Evolutionary conservation across 2,888 invertebrate species (phyloP).

Genomic region (Platycnemis pennipes): DNA sequence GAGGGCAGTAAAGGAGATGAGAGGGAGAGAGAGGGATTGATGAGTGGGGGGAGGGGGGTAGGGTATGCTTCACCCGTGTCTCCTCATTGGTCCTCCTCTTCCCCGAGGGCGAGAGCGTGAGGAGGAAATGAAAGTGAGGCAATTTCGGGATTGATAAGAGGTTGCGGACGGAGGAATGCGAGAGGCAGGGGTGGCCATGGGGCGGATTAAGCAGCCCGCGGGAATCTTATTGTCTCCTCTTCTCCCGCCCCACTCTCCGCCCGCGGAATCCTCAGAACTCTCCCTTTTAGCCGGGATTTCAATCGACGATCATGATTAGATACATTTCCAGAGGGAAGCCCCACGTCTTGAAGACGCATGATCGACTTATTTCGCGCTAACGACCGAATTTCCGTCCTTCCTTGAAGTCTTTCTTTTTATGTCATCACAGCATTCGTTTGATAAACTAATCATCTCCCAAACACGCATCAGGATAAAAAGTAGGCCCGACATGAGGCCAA

Average conservation of each 20-base stretch:
- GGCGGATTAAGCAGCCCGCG: neutral
- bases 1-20: neutral
- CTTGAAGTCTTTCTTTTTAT: no score
- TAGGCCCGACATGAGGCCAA: no score
- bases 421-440: neutral
- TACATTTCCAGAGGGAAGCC: neutral
- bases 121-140: constrained; percentile 35
- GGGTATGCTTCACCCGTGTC: neutral
- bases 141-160: constrained; percentile 32
- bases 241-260: neutral
- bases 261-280: neutral
- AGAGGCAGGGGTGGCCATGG: neutral
- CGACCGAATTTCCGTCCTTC: neutral
- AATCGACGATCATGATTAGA: neutral
- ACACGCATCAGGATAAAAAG: neutral
- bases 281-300: neutral
- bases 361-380: neutral
- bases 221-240: neutral
- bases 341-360: neutral
- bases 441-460: neutral
- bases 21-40: neutral
- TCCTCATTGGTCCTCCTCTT: neutral
- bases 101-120: neutral
- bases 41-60: no score
- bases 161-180: constrained; percentile 6